Base-by-base conservation (phyloP, 2,888 invertebrate genomes). In the Acronicta alni region DNA sequence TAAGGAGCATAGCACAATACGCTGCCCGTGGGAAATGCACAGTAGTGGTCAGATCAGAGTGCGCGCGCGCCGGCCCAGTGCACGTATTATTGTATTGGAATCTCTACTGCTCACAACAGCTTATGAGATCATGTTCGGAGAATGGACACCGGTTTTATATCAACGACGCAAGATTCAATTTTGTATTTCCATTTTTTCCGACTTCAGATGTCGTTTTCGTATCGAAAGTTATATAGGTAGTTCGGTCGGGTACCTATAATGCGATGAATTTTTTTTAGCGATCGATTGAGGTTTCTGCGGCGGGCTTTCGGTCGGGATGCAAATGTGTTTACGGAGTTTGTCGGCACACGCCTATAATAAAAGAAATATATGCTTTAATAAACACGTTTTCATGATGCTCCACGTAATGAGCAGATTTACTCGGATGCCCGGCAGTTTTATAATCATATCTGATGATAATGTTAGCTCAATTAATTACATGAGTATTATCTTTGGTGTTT, bases 11-110 rank as follows among this genome's bases (percentile, higher is more conserved):
- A 68, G 85, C 73, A 64, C 72, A 84, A 80, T 83, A 86, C 86
- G 86, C 88, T 89, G 90, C 90, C 91, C 94, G 94, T 94, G 94
- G 94, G 94, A 94, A 94, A 92, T 94, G 94, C 93, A 94, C 94
- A 94, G 94, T 93, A 94, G 94, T 94, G 94, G 94, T 92, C 94
- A 92, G 93, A 93, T 89, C 91, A 90, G 91, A 89, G 86, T 86
- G 91, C 92, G 93, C 92, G 93, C 93, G 93, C 94, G 94, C 92
- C 92, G 91, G 90, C 93, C 94, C 93, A 91, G 89, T 92, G 93
- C 93, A 92, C 92, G 92, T 92, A 93, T 93, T 93, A 93, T 93
- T 93, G 93, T 92, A 91, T 90, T 89, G 88, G 87, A 88, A 88
- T 88, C 91, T 89, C 77, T 77, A 72, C 77, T 76, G 78, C 76